Base-by-base conservation (phyloP, 2,888 invertebrate genomes). In the Caenorhabditis sp. region DNA sequence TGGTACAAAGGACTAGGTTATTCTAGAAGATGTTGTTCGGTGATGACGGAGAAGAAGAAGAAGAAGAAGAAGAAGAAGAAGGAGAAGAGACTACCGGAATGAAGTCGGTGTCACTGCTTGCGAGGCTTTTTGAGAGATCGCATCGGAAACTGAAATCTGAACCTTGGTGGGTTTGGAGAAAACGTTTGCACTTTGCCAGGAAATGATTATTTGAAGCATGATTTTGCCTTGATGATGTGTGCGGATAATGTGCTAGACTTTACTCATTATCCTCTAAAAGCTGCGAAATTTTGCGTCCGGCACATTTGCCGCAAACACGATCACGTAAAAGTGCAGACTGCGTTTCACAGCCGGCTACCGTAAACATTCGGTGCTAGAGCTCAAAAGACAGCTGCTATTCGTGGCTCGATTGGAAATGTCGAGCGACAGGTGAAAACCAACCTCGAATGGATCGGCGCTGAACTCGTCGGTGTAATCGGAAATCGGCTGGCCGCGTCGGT, bases 381-480 rank as follows among this genome's bases (percentile, higher is more conserved):
- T 26, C 20, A 41, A 41, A n/a, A n/a, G n/a, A n/a, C n/a, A n/a
- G n/a, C n/a, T n/a, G n/a, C n/a, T n/a, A n/a, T 15, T 41, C 7
- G 41, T 41, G 41, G 15, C n/a, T n/a, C n/a, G n/a, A n/a, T n/a
- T n/a, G n/a, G n/a, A n/a, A n/a, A n/a, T n/a, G 15, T 9, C 30
- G 8, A 11, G 17, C 22, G 17, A 13, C 26, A 1, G 15, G 13
- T 30, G 30, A 1, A 3, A 37, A 53, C 17, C 17, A n/a, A 81
- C 81, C 76, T 81, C 81, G 45, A 81, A 81, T 30, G 81, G 81
- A 58, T 81, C 81, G 24, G 81, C 81, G 37, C 78, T 78, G 50
- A 81, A 81, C 62, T 81, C 81, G 46, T 81, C 81, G 22, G 77
- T 80, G 37, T 81, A 76, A 52, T 81, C 81, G 24, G 59, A 46